phyloP scores from a whole-genome alignment of 1,140 invertebrate genomes.

The Drosophila subpulchrella region DNA sequence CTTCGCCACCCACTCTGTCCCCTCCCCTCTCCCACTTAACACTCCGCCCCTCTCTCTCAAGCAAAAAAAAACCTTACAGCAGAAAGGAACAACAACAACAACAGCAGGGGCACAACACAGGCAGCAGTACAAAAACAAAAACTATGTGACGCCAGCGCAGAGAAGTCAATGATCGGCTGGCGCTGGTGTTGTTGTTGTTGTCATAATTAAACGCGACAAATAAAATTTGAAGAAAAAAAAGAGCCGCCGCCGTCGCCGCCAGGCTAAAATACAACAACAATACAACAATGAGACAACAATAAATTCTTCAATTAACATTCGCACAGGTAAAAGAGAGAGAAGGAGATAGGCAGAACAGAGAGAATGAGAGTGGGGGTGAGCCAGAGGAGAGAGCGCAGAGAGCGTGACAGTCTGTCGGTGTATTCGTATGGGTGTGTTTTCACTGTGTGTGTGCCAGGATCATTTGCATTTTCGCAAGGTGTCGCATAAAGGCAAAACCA shows the following conservation, averaged over 20 bases:
- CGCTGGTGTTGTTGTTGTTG: conserved; percentile 48
- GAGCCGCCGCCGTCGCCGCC: conserved; percentile 26
- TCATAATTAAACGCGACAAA: conserved; percentile 83
- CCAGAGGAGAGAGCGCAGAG: conserved; percentile 9
- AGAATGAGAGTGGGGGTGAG: conserved; percentile 18
- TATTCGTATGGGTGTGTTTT: conserved; percentile 5
- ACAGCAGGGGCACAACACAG: conserved; percentile 20
- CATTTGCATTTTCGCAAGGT: conserved; percentile 82
- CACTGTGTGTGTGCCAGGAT: conserved; percentile 58
- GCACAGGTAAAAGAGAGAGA: conserved; percentile 64
- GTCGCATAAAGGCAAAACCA: conserved; percentile 44
- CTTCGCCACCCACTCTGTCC: background rate
- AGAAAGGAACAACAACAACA: conserved; percentile 18
- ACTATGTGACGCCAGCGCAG: conserved; percentile 49
- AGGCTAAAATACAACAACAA: conserved; percentile 75
- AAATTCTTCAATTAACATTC: conserved; percentile 83
- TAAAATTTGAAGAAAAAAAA: conserved; percentile 77
- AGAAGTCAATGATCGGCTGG: conserved; percentile 75
- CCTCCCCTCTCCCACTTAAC: too few species aligned
- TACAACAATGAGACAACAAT: conserved; percentile 80
- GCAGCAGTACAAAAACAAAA: conserved; percentile 19
- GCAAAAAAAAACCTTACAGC: conserved; percentile 9
- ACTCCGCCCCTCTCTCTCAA: background rate
- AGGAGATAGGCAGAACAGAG: background rate
- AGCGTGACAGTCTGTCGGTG: conserved; percentile 31